phyloP scores from a whole-genome alignment of 2,797 vertebrate species.

The Clarias fuscus region DNA sequence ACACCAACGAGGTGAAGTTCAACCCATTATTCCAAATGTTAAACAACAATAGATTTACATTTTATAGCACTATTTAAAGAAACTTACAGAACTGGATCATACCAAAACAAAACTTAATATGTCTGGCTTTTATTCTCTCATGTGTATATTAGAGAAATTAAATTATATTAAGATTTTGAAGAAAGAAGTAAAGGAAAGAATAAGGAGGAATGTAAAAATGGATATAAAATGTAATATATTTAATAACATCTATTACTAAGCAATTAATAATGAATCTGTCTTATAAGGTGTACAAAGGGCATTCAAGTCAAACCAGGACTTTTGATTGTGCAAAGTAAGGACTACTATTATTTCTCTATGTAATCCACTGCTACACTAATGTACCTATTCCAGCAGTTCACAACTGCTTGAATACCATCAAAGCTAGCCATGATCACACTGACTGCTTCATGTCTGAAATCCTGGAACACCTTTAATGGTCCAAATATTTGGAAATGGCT shows the following conservation, averaged over 20 bases:
- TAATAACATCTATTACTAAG: background rate
- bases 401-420: too few relatives aligned
- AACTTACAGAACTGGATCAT: background rate
- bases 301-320: too few relatives aligned
- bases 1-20: slow-evolving; percentile 87
- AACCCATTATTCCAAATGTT: background rate
- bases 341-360: too few relatives aligned
- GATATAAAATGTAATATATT: background rate
- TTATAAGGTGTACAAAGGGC: background rate
- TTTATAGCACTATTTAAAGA: background rate
- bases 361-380: too few relatives aligned
- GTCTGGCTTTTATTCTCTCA: background rate
- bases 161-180: background rate
- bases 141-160: background rate
- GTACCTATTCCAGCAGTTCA: too few relatives aligned
- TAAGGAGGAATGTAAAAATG: background rate
- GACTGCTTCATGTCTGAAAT: too few relatives aligned
- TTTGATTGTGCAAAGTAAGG: too few relatives aligned
- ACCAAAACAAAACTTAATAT: background rate
- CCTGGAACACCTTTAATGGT: too few relatives aligned
- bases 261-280: too few relatives aligned
- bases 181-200: background rate
- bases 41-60: background rate
- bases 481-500: too few relatives aligned
- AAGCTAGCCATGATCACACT: too few relatives aligned